phyloP scores from a whole-genome alignment of 2,888 invertebrate genomes.

The Lydus trimaculatus region DNA sequence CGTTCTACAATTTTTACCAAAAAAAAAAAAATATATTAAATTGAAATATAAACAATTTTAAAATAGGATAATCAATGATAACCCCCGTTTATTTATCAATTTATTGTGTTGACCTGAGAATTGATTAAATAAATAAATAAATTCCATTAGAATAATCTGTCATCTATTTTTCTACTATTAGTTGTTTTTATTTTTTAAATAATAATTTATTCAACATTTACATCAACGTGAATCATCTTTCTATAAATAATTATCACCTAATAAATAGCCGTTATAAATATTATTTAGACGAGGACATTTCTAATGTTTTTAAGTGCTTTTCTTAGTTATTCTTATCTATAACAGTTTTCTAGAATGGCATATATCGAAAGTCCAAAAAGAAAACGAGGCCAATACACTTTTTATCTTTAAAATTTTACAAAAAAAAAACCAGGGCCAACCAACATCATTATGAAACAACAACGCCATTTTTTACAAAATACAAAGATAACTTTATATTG shows the following conservation, averaged over 20 bases:
- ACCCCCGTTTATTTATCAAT: neutral
- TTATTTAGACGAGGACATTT: constrained; percentile 24
- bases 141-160: neutral
- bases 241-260: constrained; percentile 32
- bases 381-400: neutral
- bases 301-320: constrained; percentile 30
- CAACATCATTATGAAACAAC: no score
- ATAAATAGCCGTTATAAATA: constrained; percentile 27
- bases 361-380: neutral
- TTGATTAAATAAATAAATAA: neutral
- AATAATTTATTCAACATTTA: constrained; percentile 11
- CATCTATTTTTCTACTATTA: neutral
- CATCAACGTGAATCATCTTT: constrained; percentile 28
- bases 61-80: neutral
- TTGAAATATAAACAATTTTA: neutral
- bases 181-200: neutral
- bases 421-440: no score
- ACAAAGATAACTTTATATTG: neutral
- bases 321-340: constrained; percentile 27
- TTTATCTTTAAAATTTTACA: no score
- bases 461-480: no score
- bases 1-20: neutral
- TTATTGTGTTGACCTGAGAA: neutral
- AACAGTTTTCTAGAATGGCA: neutral
- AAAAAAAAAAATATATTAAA: neutral